Conservation (phyloP, 2,797 vertebrate genomes). For the Lacerta agilis region DNA sequence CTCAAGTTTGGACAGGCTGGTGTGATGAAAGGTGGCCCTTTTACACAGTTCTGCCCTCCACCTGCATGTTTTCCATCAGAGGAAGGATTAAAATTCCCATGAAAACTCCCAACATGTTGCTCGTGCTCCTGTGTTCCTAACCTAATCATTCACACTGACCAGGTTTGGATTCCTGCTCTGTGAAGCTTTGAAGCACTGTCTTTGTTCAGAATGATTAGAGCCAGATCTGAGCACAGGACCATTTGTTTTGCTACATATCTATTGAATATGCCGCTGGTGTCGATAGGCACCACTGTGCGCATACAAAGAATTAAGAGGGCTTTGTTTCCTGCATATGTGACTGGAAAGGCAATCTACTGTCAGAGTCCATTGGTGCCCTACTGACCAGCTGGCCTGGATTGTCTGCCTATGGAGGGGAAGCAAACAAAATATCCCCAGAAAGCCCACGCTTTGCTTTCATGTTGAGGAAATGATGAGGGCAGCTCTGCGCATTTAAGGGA, state of each 20-base stretch:
- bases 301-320: neutral
- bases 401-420: neutral
- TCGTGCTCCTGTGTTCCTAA: neutral
- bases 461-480: neutral
- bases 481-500: neutral
- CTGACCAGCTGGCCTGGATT: neutral
- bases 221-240: neutral
- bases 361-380: neutral
- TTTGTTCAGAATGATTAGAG: neutral
- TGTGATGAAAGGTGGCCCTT: neutral
- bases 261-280: neutral
- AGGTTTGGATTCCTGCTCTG: neutral
- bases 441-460: neutral
- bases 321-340: neutral
- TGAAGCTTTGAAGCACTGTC: neutral
- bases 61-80: neutral
- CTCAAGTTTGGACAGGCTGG: neutral
- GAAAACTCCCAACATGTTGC: neutral
- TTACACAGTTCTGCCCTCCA: neutral
- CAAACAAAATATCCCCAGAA: neutral
- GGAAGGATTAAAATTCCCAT: neutral
- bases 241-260: neutral
- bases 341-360: neutral
- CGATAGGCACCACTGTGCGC: neutral
- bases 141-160: neutral